Evolutionary conservation across 2,797 vertebrate genomes (phyloP).

Genomic region (Manis pentadactyla): DNA sequence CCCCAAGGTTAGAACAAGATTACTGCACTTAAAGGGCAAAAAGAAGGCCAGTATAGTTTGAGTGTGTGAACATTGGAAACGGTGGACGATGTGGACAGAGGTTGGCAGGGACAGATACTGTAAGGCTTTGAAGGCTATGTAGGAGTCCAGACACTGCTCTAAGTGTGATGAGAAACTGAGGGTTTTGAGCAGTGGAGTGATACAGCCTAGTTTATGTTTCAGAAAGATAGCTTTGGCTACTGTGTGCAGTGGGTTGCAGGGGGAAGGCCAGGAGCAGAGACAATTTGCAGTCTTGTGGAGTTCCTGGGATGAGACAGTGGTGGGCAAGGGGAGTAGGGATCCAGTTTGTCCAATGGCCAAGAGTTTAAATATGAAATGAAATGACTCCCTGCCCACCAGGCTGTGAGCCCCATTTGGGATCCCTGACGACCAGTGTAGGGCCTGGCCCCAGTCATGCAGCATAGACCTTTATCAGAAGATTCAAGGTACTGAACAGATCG

Average conservation of each 20-base stretch:
- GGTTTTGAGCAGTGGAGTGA: background rate
- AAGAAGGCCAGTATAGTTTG: background rate
- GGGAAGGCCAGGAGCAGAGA: background rate
- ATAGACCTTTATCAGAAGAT: background rate
- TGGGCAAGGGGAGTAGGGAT: background rate
- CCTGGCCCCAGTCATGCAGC: background rate
- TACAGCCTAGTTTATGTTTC: background rate
- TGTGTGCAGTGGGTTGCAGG: background rate
- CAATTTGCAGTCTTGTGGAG: background rate
- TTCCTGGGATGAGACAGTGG: background rate
- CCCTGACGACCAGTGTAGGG: background rate
- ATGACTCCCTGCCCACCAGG: background rate
- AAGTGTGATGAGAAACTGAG: background rate
- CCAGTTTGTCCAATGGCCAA: background rate
- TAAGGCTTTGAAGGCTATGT: background rate
- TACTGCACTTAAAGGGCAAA: background rate
- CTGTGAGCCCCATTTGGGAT: background rate
- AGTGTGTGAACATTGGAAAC: background rate
- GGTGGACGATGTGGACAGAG: accelerated
- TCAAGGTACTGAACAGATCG: background rate
- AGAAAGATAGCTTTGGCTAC: background rate
- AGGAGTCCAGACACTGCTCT: background rate
- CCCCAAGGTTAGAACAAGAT: background rate
- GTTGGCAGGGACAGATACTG: background rate
- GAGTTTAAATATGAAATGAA: background rate